Evolutionary conservation across 2,888 invertebrate genomes (phyloP).

Genomic region (Eulithis testata): DNA sequence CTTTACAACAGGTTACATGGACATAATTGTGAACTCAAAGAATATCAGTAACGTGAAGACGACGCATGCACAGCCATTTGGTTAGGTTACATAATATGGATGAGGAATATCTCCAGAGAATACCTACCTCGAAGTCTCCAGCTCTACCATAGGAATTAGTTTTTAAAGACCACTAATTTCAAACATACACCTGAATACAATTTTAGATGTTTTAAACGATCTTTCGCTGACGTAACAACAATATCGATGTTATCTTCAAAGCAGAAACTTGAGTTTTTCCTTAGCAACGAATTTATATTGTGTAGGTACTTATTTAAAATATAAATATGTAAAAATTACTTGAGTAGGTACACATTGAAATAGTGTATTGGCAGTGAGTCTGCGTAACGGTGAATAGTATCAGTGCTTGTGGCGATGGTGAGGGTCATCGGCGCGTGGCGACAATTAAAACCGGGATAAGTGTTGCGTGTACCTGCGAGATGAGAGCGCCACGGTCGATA

Average conservation of each 20-base stretch:
- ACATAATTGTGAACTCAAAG: background rate
- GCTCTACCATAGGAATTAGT: too few species aligned
- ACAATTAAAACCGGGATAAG: conserved; percentile 84
- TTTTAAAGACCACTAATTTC: too few species aligned
- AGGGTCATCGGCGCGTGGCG: conserved; percentile 81
- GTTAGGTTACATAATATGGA: background rate
- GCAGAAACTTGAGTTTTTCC: conserved; percentile 32
- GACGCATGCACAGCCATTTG: background rate
- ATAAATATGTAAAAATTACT: conserved; percentile 29
- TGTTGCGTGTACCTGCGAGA: conserved; percentile 83
- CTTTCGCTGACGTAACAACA: conserved; percentile 10
- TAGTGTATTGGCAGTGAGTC: conserved; percentile 47
- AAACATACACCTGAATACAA: background rate
- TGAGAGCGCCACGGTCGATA: conserved; percentile 82
- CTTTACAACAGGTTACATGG: background rate
- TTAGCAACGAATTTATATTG: conserved; percentile 35
- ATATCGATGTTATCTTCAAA: conserved; percentile 11
- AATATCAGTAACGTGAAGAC: background rate
- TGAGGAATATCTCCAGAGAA: background rate
- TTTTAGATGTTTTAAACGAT: background rate
- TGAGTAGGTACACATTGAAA: conserved; percentile 44
- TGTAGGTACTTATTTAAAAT: conserved; percentile 21
- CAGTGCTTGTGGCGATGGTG: conserved; percentile 43
- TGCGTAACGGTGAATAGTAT: conserved; percentile 37
- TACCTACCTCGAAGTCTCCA: background rate